Conservation (phyloP, 2,888 invertebrate genomes). For the Pyrocoelia pectoralis region DNA sequence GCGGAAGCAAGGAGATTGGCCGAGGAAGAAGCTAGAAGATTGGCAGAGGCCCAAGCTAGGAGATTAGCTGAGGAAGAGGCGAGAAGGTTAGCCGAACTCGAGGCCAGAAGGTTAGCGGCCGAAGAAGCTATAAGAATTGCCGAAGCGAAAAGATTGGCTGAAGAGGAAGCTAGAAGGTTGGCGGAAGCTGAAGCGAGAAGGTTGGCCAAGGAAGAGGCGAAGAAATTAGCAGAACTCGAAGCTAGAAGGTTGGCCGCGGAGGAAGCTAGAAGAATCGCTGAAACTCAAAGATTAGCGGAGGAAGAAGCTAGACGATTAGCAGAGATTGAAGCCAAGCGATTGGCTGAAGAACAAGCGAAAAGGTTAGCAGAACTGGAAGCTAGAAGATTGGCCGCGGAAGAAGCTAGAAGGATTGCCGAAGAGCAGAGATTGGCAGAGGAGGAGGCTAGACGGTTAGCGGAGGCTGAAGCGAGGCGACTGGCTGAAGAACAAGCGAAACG, state of each 20-base stretch:
- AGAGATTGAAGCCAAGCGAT: neutral
- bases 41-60: constrained; percentile 40
- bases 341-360: constrained; percentile 33
- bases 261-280: constrained; percentile 17
- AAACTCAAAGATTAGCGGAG: constrained; percentile 5
- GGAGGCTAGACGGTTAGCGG: constrained; percentile 35
- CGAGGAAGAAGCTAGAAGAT: constrained; percentile 45
- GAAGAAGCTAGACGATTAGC: constrained; percentile 35
- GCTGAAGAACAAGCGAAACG: constrained; percentile 38
- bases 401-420: constrained; percentile 9
- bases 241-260: constrained; percentile 38
- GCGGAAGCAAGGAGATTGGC: constrained; percentile 37
- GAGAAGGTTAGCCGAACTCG: neutral
- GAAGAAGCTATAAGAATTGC: constrained; percentile 34
- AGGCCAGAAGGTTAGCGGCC: neutral
- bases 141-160: neutral
- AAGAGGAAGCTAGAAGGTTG: neutral
- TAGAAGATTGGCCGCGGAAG: constrained; percentile 40
- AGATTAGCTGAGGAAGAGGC: constrained; percentile 40
- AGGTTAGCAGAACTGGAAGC: constrained; percentile 33
- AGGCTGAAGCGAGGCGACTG: constrained; percentile 38
- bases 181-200: constrained; percentile 35
- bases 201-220: constrained; percentile 44
- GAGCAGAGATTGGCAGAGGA: constrained; percentile 2
- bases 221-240: constrained; percentile 42